phyloP scores from a whole-genome alignment of 2,797 vertebrate genomes.

The Myoxocephalus aenaeus region DNA sequence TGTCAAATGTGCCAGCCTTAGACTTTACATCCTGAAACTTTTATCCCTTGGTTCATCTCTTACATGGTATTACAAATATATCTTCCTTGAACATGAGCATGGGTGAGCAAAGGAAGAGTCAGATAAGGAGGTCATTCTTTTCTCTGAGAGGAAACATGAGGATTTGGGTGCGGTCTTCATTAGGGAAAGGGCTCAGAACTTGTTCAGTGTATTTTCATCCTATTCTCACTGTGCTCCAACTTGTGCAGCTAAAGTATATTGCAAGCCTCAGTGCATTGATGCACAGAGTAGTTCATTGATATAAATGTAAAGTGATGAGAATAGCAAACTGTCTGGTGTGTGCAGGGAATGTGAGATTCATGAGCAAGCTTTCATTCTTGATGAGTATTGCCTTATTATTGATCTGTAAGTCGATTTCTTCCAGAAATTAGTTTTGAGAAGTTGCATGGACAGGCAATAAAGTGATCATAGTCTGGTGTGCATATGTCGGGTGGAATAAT shows the following conservation, averaged over 20 bases:
- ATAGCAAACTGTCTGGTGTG: neutral
- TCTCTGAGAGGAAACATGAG: conserved; percentile 33
- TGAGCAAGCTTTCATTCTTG: neutral
- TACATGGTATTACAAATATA: conserved; percentile 52
- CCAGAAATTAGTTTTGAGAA: conserved; percentile 14
- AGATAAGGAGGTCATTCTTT: conserved; percentile 25
- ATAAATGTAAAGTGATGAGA: neutral
- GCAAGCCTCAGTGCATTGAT: neutral
- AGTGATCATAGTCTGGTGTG: neutral
- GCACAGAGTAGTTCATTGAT: neutral
- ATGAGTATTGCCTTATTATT: conserved; percentile 1
- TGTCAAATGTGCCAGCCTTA: conserved; percentile 16
- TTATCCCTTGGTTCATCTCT: conserved; percentile 33
- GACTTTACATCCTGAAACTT: conserved; percentile 24
- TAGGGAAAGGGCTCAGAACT: conserved; percentile 26
- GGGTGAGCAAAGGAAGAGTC: conserved; percentile 12
- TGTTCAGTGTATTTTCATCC: conserved; percentile 41
- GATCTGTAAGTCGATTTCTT: neutral
- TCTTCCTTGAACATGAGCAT: conserved; percentile 33
- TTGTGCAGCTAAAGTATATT: neutral
- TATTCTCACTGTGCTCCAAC: conserved; percentile 16
- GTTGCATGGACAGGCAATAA: conserved; percentile 3
- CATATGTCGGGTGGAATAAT: neutral
- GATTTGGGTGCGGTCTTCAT: conserved; percentile 53
- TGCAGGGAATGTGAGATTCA: neutral